Percentiles rank a stretch among this genome's conserved stretches.
These are phyloP conservation scores for Tapera naevia DNA, from an alignment of 2,797 vertebrate genomes.

Conservation along the genomic window DNA sequence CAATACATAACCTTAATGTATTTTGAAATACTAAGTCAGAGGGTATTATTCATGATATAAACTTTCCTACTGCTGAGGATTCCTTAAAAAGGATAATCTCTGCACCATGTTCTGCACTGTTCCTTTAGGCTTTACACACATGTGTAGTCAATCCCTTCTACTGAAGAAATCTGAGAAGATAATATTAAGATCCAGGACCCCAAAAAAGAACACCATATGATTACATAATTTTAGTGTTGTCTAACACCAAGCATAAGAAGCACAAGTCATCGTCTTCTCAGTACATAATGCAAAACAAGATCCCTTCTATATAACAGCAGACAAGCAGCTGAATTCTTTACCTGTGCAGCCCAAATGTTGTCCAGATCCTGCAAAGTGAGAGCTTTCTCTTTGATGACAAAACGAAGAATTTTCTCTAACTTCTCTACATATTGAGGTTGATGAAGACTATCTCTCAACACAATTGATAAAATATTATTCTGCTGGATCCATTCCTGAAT, in stretches of 20 bases:
- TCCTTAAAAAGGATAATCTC: background rate
- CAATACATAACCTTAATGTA: background rate
- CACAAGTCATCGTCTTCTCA: background rate
- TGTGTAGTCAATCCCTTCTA: background rate
- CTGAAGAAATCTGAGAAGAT: background rate
- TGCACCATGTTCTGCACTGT: background rate
- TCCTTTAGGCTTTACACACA: background rate
- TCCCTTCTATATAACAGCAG: background rate
- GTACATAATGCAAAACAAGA: background rate
- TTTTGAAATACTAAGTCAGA: background rate
- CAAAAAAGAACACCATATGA: background rate
- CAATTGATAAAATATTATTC: constrained; percentile 98
- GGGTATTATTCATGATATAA: background rate
- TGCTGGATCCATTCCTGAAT: constrained; percentile 98
- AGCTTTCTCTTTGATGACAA: constrained; percentile 99
- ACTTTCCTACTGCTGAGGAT: background rate
- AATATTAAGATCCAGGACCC: background rate
- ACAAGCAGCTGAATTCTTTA: constrained; percentile 65
- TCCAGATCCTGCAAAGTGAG: constrained; percentile 98
- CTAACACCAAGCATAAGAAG: background rate
- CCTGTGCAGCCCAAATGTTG: constrained; percentile 99
- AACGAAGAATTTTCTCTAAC: constrained; percentile 98
- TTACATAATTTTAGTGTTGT: background rate
- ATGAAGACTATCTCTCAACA: constrained; percentile 97
- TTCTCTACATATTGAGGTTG: constrained; percentile 99